phyloP scores from a whole-genome alignment of 2,113 vertebrate genomes.

The Anser cygnoides region DNA sequence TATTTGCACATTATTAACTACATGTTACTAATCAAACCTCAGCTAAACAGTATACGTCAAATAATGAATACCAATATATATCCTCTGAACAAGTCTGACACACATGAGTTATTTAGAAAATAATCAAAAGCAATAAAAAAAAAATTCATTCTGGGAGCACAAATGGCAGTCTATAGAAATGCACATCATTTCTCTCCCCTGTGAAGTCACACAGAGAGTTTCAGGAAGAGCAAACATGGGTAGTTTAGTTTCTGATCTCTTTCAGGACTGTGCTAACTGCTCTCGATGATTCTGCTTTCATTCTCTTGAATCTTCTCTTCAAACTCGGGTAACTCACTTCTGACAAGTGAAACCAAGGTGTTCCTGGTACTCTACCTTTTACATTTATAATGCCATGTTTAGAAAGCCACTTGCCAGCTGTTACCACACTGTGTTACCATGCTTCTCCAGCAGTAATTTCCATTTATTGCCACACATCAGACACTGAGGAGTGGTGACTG shows the following conservation, averaged over 20 bases:
- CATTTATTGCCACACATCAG: neutral
- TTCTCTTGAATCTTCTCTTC: neutral
- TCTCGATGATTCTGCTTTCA: neutral
- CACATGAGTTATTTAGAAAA: neutral
- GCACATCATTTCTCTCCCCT: neutral
- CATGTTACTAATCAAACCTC: neutral
- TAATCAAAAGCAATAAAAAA: neutral
- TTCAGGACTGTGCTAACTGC: neutral
- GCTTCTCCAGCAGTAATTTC: neutral
- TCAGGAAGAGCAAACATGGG: neutral
- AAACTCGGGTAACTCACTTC: neutral
- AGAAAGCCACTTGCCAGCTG: neutral
- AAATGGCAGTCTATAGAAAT: neutral
- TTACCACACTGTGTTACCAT: neutral
- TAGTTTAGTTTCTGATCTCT: neutral
- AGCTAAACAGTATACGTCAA: neutral
- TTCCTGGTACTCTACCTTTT: neutral
- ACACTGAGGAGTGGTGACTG: neutral
- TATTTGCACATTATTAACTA: neutral
- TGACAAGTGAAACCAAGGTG: neutral
- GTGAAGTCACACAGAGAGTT: neutral
- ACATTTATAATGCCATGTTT: rapidly evolving
- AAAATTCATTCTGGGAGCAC: neutral
- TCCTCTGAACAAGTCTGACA: neutral
- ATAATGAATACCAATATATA: neutral